Evolutionary conservation across 2,888 invertebrate species (phyloP), one percentile per base, ranked within the genome.

Genomic region (Pandemis heparana): DNA sequence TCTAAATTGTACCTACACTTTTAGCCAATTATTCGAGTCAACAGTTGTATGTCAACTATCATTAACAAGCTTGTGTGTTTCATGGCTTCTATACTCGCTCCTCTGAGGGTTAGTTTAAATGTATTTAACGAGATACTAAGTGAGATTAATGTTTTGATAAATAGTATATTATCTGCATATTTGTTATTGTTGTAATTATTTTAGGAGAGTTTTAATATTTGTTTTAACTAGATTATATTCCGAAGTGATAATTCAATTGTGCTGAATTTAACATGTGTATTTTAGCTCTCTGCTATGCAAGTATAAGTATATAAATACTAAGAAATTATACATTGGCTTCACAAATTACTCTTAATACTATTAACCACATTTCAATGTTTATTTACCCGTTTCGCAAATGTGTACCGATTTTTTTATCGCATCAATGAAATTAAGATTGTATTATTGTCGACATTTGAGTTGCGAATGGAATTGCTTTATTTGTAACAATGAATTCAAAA

Each of bases 131-230:
- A 89, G 86, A 89, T 88, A 89, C 87, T 88, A 92, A 93, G 94
- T 94, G 94, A 94, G 94, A 93, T 92, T 93, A 91, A 91, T 91
- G 88, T 91, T 90, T 91, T 89, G 87, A 86, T 90, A 85, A 84
- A 86, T 82, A 85, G 82, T 79, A 83, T 72, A 86, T 82, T 89
- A 87, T 88, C 86, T 86, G 85, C 86, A 86, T 91, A 92, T 88
- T 91, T 92, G 92, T 93, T 94, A 91, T 92, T 91, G 92, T 93
- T 92, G 88, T 91, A 91, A 91, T 91, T 91, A 91, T 91, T 90
- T 90, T 92, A 92, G 93, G 92, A 94, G 90, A 94, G 93, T 93
- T 94, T 86, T 90, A 91, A 90, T 89, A 89, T 89, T 91, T 92
- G 89, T 92, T 93, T 92, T 85, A 83, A 85, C 83, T 90, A 88